These are phyloP conservation scores for Thymelicus acteon DNA, from an alignment of 2,888 invertebrate species.

Conservation along the genomic window DNA sequence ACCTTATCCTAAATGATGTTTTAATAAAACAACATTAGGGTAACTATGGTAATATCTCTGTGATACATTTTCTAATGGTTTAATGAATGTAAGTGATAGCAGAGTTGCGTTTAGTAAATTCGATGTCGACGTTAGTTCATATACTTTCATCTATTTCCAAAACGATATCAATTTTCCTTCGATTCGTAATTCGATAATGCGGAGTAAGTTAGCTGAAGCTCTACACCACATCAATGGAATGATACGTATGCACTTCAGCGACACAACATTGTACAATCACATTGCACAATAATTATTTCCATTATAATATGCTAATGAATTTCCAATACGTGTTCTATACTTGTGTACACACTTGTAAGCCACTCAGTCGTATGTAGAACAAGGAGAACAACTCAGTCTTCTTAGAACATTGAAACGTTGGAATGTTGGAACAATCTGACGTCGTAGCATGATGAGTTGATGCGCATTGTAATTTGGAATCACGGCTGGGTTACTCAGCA, in stretches of 20 bases:
- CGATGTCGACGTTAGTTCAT: too few species aligned
- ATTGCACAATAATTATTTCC: conserved; percentile 6
- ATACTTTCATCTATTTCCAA: too few species aligned
- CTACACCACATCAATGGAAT: background rate
- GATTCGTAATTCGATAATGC: background rate
- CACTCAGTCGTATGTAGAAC: conserved; percentile 13
- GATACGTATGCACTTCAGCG: background rate
- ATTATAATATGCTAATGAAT: conserved; percentile 9
- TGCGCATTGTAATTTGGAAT: conserved; percentile 22
- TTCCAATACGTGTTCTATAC: conserved; percentile 1
- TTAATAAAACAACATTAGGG: too few species aligned
- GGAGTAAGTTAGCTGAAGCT: background rate
- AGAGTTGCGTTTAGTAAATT: too few species aligned
- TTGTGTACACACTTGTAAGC: conserved; percentile 4
- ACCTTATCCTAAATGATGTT: too few species aligned
- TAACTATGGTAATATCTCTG: too few species aligned
- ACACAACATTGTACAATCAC: background rate
- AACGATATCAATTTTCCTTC: background rate
- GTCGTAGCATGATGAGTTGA: conserved; percentile 13
- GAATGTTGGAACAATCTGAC: conserved; percentile 3
- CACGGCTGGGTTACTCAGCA: background rate
- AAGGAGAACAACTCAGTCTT: conserved; percentile 9
- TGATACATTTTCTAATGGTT: too few species aligned
- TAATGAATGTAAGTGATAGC: too few species aligned
- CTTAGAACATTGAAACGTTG: background rate